Percentiles rank a stretch among this genome's conserved stretches.
Evolutionary conservation across 2,888 invertebrate species (phyloP).

Genomic region (Spisula subtruncata): DNA sequence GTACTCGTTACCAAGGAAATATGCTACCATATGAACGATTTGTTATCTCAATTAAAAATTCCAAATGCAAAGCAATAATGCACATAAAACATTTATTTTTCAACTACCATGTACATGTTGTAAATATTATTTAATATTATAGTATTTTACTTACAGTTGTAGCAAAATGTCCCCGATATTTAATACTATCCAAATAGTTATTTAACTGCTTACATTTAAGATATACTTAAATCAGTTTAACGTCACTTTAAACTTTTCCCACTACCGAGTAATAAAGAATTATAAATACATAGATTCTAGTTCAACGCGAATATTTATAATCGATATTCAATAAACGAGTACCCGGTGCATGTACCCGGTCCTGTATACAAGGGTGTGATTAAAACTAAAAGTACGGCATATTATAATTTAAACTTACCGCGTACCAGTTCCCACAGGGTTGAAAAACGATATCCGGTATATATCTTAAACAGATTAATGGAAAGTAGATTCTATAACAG

Average conservation of each 20-base stretch:
- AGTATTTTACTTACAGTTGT: not conserved
- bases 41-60: too few species aligned
- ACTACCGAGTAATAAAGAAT: not conserved
- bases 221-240: not conserved
- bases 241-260: not conserved
- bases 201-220: not conserved
- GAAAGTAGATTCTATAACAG: too few species aligned
- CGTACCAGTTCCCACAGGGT: too few species aligned
- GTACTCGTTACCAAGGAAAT: too few species aligned
- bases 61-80: not conserved
- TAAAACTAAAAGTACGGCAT: too few species aligned
- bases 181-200: conserved; percentile 5
- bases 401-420: too few species aligned
- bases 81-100: not conserved
- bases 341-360: not conserved
- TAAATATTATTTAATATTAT: not conserved
- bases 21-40: too few species aligned
- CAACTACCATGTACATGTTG: not conserved
- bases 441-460: too few species aligned
- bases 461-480: too few species aligned
- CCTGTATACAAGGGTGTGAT: not conserved
- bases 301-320: conserved; percentile 12
- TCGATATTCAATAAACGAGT: conserved; percentile 6
- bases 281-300: not conserved
- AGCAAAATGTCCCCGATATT: not conserved